These are phyloP conservation scores for Phrynocephalus versicolor DNA, from an alignment of 2,113 vertebrate species.

Conservation along the genomic window DNA sequence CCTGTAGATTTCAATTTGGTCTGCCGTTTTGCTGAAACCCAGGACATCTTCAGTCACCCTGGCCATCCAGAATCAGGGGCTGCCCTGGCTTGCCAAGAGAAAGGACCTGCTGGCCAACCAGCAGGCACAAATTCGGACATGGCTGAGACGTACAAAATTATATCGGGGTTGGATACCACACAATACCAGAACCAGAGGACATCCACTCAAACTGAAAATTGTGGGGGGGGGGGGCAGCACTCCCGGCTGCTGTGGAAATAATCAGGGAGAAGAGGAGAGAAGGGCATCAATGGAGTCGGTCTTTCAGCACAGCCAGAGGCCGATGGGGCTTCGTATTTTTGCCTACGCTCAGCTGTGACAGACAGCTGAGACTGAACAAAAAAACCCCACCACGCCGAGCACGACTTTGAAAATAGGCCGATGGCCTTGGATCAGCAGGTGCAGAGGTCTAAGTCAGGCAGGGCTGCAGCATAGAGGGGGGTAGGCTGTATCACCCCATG, in stretches of 20 bases:
- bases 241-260: neutral
- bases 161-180: no score
- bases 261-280: neutral
- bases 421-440: neutral
- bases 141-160: no score
- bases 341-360: neutral
- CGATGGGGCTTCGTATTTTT: neutral
- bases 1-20: no score
- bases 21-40: no score
- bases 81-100: no score
- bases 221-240: neutral
- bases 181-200: no score
- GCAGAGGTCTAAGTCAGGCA: neutral
- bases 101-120: no score
- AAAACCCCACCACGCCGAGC: no score
- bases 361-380: neutral
- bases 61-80: no score
- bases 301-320: neutral
- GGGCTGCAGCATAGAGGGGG: neutral
- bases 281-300: neutral
- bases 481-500: neutral
- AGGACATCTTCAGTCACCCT: no score
- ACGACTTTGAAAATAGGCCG: neutral
- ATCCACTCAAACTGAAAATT: no score
- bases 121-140: no score